Percentiles rank a stretch among this genome's conserved stretches.
Conservation (phyloP, 2,113 vertebrate genomes). For the Microtus oregoni region DNA sequence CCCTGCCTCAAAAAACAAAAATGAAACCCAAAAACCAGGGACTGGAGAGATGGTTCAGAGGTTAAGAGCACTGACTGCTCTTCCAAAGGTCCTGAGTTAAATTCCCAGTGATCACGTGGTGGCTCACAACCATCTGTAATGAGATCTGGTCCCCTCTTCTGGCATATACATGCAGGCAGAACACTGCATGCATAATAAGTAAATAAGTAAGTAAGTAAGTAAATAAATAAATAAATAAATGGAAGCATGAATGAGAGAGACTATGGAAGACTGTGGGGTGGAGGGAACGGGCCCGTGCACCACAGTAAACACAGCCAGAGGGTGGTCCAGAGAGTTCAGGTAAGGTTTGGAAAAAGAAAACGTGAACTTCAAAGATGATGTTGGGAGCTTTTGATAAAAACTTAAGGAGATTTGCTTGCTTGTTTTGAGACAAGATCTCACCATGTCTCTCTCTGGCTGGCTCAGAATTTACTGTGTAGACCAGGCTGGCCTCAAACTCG, state of each 20-base stretch:
- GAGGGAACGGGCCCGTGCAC: background rate
- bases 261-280: background rate
- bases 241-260: background rate
- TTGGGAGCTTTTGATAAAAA: background rate
- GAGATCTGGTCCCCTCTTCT: background rate
- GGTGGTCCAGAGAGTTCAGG: background rate
- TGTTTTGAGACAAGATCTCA: too few relatives aligned
- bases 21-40: background rate
- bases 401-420: too few relatives aligned
- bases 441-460: too few relatives aligned
- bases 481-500: too few relatives aligned
- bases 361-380: background rate
- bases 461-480: too few relatives aligned
- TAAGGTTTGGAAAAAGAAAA: background rate
- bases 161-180: background rate
- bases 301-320: background rate
- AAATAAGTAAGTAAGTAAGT: background rate
- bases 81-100: background rate
- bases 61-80: background rate
- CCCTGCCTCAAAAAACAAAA: background rate
- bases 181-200: background rate
- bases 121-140: background rate
- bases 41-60: background rate
- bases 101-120: background rate
- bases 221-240: background rate